phyloP scores from a whole-genome alignment of 2,113 vertebrate genomes.

The Melanerpes formicivorus region DNA sequence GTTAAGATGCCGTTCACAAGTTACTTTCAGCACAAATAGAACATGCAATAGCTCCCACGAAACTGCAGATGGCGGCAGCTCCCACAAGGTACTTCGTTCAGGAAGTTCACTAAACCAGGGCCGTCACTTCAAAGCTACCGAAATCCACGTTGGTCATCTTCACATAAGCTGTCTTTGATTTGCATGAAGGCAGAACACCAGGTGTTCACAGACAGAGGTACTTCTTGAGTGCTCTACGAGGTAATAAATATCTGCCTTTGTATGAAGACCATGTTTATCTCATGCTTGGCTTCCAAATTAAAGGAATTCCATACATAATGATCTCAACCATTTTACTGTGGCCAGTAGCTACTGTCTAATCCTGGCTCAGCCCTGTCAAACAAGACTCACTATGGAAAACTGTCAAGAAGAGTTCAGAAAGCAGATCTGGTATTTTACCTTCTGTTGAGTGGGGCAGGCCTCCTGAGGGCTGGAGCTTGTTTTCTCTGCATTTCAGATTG shows the following conservation, averaged over 20 bases:
- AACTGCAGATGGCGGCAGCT: conserved; percentile 43
- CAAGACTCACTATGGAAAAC: not conserved
- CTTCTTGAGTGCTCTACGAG: not conserved
- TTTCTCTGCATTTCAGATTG: conserved; percentile 81
- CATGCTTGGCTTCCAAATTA: not conserved
- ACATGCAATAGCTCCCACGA: not conserved
- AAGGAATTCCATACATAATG: not conserved
- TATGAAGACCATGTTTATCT: rapidly evolving
- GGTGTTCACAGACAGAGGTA: not conserved
- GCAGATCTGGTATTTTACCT: conserved; percentile 76
- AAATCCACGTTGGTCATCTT: not conserved
- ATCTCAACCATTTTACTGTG: not conserved
- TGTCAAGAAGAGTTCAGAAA: not conserved
- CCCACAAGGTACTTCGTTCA: not conserved
- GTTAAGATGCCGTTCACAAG: rapidly evolving
- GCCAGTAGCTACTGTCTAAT: not conserved
- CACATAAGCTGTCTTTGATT: not conserved
- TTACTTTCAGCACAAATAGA: not conserved
- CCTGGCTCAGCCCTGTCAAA: not conserved
- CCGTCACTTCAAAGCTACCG: not conserved
- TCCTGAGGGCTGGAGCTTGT: conserved; percentile 71
- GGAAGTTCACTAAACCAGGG: not conserved
- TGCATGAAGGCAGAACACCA: not conserved
- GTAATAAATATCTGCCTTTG: not conserved
- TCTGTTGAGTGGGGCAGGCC: conserved; percentile 81